Percentiles rank a stretch among this genome's conserved stretches.
Conservation (phyloP, 2,113 vertebrate species). For the Cynopterus brachyotis region DNA sequence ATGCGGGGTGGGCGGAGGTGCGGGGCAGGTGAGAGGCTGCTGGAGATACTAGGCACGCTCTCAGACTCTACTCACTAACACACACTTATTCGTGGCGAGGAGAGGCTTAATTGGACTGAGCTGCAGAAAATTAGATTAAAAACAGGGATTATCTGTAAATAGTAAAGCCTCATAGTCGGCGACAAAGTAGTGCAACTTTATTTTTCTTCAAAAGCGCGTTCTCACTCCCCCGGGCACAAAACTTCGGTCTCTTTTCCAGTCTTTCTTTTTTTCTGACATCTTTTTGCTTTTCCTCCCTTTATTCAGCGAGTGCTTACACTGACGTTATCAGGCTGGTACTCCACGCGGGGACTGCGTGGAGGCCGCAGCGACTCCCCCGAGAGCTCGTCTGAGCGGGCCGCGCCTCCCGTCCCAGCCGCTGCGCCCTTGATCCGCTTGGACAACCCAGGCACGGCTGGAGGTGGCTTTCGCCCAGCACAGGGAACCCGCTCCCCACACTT, state of each 20-base stretch:
- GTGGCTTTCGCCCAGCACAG: background rate
- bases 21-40: rapidly evolving
- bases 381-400: background rate
- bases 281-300: background rate
- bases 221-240: background rate
- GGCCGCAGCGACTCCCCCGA: no score
- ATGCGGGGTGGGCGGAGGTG: background rate
- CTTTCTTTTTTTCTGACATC: background rate
- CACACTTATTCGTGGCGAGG: background rate
- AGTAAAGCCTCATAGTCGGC: background rate
- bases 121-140: background rate
- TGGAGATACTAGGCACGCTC: no score
- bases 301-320: background rate
- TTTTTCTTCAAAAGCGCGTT: background rate
- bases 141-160: background rate
- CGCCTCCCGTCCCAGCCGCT: no score
- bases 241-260: background rate
- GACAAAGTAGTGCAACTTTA: background rate
- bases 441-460: rapidly evolving
- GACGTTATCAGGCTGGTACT: background rate
- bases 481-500: background rate
- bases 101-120: background rate
- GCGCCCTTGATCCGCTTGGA: rapidly evolving
- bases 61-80: background rate
- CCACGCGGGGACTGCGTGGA: background rate